Evolutionary conservation across 30 jellyfish, hydroid and myxozoan genomes (phyloP), one percentile per base, ranked within the genome.

Genomic region (Turritopsis dohrnii): DNA sequence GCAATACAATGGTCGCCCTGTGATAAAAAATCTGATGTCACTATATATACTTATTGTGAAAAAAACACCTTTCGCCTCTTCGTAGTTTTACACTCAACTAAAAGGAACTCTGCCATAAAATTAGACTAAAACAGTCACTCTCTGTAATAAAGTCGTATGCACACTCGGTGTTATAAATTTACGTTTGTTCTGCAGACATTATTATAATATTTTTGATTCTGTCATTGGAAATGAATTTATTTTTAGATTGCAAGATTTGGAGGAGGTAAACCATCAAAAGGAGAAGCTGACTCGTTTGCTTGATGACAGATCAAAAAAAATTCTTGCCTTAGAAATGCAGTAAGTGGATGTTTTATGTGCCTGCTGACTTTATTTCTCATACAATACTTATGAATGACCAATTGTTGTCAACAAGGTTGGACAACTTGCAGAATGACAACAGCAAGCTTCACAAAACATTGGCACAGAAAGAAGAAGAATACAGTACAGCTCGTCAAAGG

Each of bases 391-490:
- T 74, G 83, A 26, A 22, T 22, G 65, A 5, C 16, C 21, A 30
- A 41, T 41, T 13, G 13, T 41, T 41, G 13, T 79, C 17, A 20
- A 9, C 0, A 65, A 82, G 89, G 31, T n/a, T 71, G 23, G 89
- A 82, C 16, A 71, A 71, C 8, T 65, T 82, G 18, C 66, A 82
- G 24, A 82, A 82, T 4, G 96, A 89, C 52, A 86, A 85, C 1
- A 79, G 81, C 23, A 84, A 91, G 54, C 85, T 94, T 8, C 90
- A 87, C 71, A 54, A 80, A 84, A 80, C 89, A 21, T 53, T 94
- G 24, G 79, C 83, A 27, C 99, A 86, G 81, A 94, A 89, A 54
- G 96, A 94, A 73, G 96, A 87, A 54, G 79, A 95, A 66, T 89
- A 89, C 60, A 75, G 79, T 16, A 29, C 96, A 7, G 80, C 94